Evolutionary conservation across 2,888 invertebrate genomes (phyloP).

Genomic region (Cosmia pyralina): DNA sequence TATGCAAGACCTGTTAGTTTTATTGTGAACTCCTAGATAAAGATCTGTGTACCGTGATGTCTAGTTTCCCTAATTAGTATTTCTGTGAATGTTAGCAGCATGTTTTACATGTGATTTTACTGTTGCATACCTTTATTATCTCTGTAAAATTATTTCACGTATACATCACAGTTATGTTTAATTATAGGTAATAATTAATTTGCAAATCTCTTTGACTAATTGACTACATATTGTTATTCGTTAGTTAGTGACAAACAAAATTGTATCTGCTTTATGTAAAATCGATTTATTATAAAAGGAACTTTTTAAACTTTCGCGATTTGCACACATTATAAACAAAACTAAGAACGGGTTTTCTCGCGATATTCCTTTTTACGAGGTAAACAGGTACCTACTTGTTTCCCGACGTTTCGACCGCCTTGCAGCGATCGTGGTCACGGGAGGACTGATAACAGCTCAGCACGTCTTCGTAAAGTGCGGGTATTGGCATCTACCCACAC

Average conservation of each 20-base stretch:
- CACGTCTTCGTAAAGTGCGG: too few relatives aligned
- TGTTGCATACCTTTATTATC: slow-evolving; percentile 45
- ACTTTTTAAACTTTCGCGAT: too few relatives aligned
- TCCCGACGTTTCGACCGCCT: too few relatives aligned
- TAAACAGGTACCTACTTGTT: too few relatives aligned
- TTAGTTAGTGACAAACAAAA: not conserved
- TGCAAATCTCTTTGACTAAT: not conserved
- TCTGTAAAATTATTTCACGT: slow-evolving; percentile 14
- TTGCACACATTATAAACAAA: too few relatives aligned
- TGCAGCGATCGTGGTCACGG: too few relatives aligned
- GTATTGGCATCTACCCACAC: too few relatives aligned
- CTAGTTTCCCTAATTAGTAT: slow-evolving; percentile 78
- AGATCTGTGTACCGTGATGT: slow-evolving; percentile 74
- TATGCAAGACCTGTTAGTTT: slow-evolving; percentile 74
- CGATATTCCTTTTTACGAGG: too few relatives aligned
- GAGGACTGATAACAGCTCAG: too few relatives aligned
- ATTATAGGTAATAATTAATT: not conserved
- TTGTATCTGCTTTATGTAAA: not conserved
- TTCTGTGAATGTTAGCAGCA: slow-evolving; percentile 60
- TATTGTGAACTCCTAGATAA: slow-evolving; percentile 75
- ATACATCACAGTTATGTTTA: not conserved
- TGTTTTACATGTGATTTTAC: slow-evolving; percentile 48
- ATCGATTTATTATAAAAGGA: too few relatives aligned
- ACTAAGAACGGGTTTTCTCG: too few relatives aligned
- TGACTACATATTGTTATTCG: not conserved